Evolutionary conservation across 2,888 invertebrate genomes (phyloP).

Genomic region (Mesorhabditis spiculigera): DNA sequence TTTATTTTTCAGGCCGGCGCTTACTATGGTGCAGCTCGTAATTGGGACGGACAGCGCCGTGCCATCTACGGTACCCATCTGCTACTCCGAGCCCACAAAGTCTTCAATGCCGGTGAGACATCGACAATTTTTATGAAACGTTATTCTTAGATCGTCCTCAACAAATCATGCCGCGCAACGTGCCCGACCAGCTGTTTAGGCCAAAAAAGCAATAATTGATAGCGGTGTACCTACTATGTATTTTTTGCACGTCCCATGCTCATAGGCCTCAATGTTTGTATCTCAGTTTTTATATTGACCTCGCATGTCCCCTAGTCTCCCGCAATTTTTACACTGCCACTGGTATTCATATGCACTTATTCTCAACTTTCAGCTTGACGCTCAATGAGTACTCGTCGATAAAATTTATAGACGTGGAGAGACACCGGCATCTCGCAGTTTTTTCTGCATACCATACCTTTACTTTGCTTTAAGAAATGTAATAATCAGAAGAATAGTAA

Average conservation of each 20-base stretch:
- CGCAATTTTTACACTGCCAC: background rate
- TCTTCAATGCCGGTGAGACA: background rate
- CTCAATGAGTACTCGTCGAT: background rate
- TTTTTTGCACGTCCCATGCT: too few species aligned
- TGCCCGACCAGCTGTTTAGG: background rate
- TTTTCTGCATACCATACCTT: too few species aligned
- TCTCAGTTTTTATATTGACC: too few species aligned
- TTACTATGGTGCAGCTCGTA: background rate
- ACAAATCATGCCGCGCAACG: slow-evolving; percentile 2
- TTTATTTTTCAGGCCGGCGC: background rate
- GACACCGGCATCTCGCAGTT: too few species aligned
- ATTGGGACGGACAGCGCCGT: background rate
- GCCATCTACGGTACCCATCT: slow-evolving; percentile 5
- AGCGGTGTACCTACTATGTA: too few species aligned
- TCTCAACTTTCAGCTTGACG: background rate
- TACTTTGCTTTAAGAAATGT: too few species aligned
- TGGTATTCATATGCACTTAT: background rate
- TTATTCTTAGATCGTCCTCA: slow-evolving; percentile 1
- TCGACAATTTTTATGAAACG: background rate
- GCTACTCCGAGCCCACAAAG: background rate
- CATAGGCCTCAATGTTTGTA: too few species aligned
- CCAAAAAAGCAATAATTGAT: background rate
- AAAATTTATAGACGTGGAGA: background rate
- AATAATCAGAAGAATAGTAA: too few species aligned
- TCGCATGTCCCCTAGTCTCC: background rate